phyloP scores from a whole-genome alignment of 2,797 vertebrate species.

The Parauchenoglanis ngamensis region DNA sequence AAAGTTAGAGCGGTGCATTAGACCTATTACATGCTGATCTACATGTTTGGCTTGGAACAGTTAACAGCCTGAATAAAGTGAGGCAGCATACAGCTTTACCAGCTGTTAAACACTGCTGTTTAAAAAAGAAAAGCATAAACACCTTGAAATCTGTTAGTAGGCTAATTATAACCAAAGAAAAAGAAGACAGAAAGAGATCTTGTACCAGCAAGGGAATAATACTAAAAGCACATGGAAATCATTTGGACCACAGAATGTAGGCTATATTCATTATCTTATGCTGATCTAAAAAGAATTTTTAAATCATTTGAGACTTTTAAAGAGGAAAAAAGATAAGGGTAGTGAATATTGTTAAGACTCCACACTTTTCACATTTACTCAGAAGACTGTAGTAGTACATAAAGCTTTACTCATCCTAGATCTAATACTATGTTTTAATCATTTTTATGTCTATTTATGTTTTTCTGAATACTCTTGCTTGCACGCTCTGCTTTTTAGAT shows the following conservation, averaged over 20 bases:
- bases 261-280: neutral
- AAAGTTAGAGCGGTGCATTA: no score
- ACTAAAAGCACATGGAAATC: neutral
- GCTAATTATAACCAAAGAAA: neutral
- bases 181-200: neutral
- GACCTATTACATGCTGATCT: neutral
- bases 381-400: neutral
- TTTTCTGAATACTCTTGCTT: neutral
- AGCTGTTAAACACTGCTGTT: conserved; percentile 12
- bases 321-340: no score
- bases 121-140: neutral
- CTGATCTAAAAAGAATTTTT: neutral
- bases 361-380: neutral
- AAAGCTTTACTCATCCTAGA: neutral
- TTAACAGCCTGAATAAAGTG: neutral
- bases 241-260: neutral
- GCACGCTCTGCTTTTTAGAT: no score
- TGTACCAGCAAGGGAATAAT: neutral
- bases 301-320: neutral
- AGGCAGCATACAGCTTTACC: conserved; percentile 4
- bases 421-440: neutral
- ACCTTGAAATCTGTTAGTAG: neutral
- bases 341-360: neutral
- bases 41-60: neutral
- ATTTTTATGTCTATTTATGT: neutral